Conservation (phyloP, 2,797 vertebrate genomes). For the Tapirus indicus region DNA sequence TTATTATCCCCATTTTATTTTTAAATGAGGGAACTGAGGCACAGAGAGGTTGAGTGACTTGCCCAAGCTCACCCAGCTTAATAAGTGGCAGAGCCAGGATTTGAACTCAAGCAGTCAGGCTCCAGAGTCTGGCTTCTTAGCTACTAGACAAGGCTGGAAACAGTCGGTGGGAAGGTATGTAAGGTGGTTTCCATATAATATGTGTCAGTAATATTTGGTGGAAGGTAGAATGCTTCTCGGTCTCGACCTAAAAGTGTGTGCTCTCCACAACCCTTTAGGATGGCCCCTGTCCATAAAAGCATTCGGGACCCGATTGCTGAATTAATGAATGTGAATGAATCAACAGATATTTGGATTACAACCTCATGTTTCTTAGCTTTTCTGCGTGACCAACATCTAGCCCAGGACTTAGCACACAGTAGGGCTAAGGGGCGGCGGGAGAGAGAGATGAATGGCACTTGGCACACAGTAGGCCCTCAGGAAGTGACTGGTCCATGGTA, state of each 20-base stretch:
- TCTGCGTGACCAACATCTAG: neutral
- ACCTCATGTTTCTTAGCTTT: neutral
- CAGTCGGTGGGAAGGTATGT: neutral
- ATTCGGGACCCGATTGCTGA: neutral
- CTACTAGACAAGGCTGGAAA: neutral
- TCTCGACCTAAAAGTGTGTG: neutral
- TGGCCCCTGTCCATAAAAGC: neutral
- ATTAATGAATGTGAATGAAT: too few relatives aligned
- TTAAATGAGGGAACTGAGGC: neutral
- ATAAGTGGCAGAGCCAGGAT: neutral
- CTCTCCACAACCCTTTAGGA: too few relatives aligned
- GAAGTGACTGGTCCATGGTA: neutral
- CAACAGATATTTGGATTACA: neutral
- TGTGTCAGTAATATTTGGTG: neutral
- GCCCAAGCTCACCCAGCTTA: neutral
- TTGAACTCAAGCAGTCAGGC: neutral
- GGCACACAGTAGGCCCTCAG: neutral
- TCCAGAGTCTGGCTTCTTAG: neutral
- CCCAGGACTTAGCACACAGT: neutral
- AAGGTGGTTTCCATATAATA: neutral
- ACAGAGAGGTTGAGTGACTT: neutral
- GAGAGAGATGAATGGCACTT: too few relatives aligned
- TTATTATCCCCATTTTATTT: neutral
- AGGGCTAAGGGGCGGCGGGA: neutral
- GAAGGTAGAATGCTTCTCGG: neutral